phyloP scores from a whole-genome alignment of 2,113 vertebrate genomes.

The Nothoprocta pentlandii region DNA sequence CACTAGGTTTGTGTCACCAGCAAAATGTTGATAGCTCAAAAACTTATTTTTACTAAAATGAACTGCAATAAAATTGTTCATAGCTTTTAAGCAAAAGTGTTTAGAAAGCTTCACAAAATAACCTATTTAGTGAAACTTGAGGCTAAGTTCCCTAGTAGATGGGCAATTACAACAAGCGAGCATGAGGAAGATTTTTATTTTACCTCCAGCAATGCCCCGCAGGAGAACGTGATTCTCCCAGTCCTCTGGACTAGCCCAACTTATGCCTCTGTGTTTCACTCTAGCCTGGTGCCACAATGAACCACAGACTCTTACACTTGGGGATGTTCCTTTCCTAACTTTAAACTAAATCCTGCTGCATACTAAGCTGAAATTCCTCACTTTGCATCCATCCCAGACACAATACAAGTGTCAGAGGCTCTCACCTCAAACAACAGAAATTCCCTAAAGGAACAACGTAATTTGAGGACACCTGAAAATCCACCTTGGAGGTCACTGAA shows the following conservation, averaged over 20 bases:
- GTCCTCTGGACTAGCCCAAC: not conserved
- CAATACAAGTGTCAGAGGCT: not conserved
- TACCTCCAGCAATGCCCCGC: not conserved
- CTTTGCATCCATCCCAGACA: not conserved
- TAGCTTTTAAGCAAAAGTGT: not conserved
- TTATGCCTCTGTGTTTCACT: not conserved
- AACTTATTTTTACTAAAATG: not conserved
- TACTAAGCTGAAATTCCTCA: not conserved
- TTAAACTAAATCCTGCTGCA: rapidly evolving
- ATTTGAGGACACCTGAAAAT: not conserved
- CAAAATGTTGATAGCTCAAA: not conserved
- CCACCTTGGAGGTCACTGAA: not conserved
- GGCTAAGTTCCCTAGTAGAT: not conserved
- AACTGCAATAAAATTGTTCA: not conserved
- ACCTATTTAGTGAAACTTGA: not conserved
- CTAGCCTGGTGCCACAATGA: not conserved
- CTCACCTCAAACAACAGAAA: not conserved
- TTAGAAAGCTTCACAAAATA: not conserved
- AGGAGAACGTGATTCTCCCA: not conserved
- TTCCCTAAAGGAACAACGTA: not conserved
- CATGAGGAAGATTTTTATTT: not conserved
- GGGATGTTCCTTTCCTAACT: not conserved
- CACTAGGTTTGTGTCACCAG: not conserved
- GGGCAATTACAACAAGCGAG: not conserved
- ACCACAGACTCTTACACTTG: not conserved